Percentiles rank a stretch among this genome's conserved stretches.
phyloP scores from a whole-genome alignment of 1,140 invertebrate species.

The Drosophila burlai region DNA sequence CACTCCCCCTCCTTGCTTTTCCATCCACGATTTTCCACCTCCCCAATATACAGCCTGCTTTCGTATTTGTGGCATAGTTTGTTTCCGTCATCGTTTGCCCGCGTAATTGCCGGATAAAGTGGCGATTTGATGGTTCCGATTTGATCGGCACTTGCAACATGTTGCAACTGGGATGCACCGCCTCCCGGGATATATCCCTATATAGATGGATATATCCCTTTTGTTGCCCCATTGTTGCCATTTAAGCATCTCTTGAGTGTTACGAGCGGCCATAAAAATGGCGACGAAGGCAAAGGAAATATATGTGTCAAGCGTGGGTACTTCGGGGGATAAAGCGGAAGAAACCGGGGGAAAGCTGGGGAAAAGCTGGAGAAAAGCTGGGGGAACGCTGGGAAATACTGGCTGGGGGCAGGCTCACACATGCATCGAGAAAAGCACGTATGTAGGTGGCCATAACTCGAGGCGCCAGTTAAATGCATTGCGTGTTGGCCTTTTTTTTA shows the following conservation, averaged over 20 bases:
- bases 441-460: slow-evolving; percentile 44
- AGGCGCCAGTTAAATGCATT: slow-evolving; percentile 60
- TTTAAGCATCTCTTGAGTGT: slow-evolving; percentile 53
- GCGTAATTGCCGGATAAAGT: slow-evolving; percentile 77
- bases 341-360: background rate
- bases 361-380: background rate
- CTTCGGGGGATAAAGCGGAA: slow-evolving; percentile 32
- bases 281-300: background rate
- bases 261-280: slow-evolving; percentile 41
- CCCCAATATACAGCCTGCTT: background rate
- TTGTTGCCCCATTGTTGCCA: slow-evolving; percentile 41
- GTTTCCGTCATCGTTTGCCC: slow-evolving; percentile 54
- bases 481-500: slow-evolving; percentile 48
- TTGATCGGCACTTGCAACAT: slow-evolving; percentile 56
- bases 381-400: background rate
- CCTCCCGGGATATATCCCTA: background rate
- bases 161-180: slow-evolving; percentile 50
- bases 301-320: slow-evolving; percentile 41
- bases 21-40: background rate
- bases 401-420: background rate
- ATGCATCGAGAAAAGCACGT: slow-evolving; percentile 11
- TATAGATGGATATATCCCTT: slow-evolving; percentile 8
- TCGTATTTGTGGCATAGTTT: slow-evolving; percentile 16
- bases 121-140: slow-evolving; percentile 64
- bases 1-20: background rate